Conservation (phyloP, 2,113 vertebrate genomes). For the Epinephelus fuscoguttatus region DNA sequence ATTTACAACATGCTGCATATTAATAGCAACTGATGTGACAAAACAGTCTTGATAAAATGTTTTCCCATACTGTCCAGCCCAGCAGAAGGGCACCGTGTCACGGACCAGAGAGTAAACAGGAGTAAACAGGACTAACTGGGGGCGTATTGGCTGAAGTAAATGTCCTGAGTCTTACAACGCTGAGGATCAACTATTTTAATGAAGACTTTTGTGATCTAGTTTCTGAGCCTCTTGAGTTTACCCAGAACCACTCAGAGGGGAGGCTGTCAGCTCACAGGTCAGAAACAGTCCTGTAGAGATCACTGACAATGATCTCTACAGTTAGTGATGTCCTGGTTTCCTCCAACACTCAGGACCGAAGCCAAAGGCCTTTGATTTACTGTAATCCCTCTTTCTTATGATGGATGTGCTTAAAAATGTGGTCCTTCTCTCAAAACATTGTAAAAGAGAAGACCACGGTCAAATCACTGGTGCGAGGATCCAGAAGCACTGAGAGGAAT, state of each 20-base stretch:
- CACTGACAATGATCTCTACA: neutral
- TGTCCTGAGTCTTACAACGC: neutral
- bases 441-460: neutral
- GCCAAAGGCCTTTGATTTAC: neutral
- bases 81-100: no score
- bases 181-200: neutral
- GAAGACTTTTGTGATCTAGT: neutral
- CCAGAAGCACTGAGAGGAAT: neutral
- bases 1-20: neutral
- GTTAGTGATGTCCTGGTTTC: neutral
- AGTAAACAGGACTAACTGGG: neutral
- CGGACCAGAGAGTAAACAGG: no score
- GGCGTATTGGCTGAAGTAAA: neutral
- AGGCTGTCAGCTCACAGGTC: neutral
- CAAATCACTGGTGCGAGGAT: neutral
- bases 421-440: conserved; percentile 1
- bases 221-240: neutral
- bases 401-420: conserved; percentile 5
- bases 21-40: no score
- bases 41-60: no score
- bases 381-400: neutral
- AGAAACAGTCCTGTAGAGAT: neutral
- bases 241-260: neutral
- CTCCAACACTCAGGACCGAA: neutral
- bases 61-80: no score